Conservation (phyloP, 2,797 vertebrate species). For the Platalea minor region DNA sequence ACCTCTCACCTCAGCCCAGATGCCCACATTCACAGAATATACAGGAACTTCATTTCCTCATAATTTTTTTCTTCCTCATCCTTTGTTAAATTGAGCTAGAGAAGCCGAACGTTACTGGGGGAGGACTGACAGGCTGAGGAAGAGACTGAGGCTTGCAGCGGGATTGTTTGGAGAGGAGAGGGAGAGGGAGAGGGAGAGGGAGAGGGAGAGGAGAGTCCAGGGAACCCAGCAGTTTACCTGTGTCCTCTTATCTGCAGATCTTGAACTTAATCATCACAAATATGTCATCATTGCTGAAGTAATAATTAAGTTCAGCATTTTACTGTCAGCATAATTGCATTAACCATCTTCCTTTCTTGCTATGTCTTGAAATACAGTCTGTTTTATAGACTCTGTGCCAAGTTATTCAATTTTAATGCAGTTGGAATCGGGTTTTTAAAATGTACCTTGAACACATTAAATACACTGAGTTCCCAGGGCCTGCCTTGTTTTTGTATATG, state of each 20-base stretch:
- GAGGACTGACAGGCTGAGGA: background rate
- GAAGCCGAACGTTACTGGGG: background rate
- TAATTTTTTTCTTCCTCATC: background rate
- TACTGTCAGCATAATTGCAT: background rate
- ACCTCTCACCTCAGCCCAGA: background rate
- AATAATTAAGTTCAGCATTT: constrained; percentile 14
- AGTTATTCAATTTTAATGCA: background rate
- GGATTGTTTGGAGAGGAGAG: background rate
- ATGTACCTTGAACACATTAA: background rate
- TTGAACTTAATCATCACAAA: background rate
- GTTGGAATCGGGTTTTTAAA: background rate
- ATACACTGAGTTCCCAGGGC: background rate
- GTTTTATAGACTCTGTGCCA: background rate
- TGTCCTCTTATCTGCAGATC: background rate
- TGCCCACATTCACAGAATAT: background rate
- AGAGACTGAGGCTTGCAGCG: background rate
- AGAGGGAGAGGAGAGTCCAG: background rate
- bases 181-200: no score
- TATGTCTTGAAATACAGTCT: background rate
- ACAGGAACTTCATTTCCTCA: background rate
- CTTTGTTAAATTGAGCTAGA: background rate
- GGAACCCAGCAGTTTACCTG: background rate
- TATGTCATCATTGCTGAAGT: background rate
- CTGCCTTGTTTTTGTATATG: background rate
- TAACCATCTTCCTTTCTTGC: background rate